phyloP scores from a whole-genome alignment of 2,113 vertebrate genomes.

The Gymnarchus niloticus region DNA sequence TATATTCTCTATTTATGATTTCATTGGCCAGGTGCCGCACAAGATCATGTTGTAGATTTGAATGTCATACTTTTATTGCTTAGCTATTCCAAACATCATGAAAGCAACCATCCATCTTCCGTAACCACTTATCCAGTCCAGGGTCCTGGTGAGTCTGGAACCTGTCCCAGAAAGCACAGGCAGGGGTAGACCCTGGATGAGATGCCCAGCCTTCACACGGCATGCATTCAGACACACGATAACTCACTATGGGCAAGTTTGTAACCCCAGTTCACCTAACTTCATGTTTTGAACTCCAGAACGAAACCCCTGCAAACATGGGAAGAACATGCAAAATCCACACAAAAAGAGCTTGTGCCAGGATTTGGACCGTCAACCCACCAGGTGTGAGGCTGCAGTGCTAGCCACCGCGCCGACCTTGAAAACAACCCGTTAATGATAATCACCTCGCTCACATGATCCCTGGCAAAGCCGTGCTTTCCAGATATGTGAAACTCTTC shows the following conservation, averaged over 20 bases:
- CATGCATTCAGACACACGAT: too few species aligned
- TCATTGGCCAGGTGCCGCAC: not conserved
- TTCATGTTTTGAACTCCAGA: too few species aligned
- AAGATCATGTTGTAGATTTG: not conserved
- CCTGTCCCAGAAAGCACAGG: not conserved
- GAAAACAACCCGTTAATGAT: not conserved
- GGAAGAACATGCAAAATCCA: not conserved
- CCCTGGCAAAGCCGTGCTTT: not conserved
- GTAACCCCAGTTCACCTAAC: too few species aligned
- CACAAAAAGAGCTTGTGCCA: not conserved
- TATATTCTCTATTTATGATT: not conserved
- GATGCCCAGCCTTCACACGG: not conserved
- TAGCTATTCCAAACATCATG: not conserved
- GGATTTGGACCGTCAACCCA: not conserved
- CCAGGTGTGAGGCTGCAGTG: not conserved
- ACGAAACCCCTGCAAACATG: not conserved
- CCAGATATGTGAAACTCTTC: too few species aligned
- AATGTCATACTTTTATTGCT: not conserved
- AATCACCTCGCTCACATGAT: not conserved
- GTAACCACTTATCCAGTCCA: not conserved
- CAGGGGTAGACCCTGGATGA: not conserved
- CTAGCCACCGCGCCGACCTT: too few species aligned
- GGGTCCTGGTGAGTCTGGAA: not conserved
- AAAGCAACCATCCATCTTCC: constrained; percentile 2
- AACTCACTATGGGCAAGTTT: too few species aligned